Evolutionary conservation across 2,113 vertebrate species (phyloP), one percentile per base, ranked within the genome.

Genomic region (Rhea americana): DNA sequence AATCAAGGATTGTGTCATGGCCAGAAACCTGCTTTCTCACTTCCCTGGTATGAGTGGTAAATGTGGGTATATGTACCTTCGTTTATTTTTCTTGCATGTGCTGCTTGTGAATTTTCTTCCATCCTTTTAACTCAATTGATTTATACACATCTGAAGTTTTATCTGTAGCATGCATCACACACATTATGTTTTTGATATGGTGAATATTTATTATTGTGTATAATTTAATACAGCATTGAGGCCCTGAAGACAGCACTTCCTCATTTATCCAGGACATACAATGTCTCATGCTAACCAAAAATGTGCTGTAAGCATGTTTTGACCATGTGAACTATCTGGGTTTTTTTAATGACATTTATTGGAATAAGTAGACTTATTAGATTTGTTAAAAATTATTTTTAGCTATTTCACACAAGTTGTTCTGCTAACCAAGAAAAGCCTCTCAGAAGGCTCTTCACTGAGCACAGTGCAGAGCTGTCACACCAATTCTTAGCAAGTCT

Each of bases 1-100:
- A 94, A 92, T 85, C 83, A 87, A 39, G 39, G 85, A 83, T 92
- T 94, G 74, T 87, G 82, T 63, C 68, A 82, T 85, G 67, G n/a
- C 47, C 90, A 78, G 79, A 85, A 77, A 93, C 22, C 47, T 77
- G 59, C 79, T 95, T 90, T 87, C n/a, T 85, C 37, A 55, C 37
- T 91, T 71, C 37, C 8, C 19, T 71, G 50, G 12, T 74, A 35
- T 2, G n/a, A 88, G 67, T 26, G n/a, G 72, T 62, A 89, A 85
- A 66, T 55, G 25, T 59, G 21, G 11, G 7, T 81, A 43, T 55
- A 50, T 28, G 19, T 55, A 4, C 30, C 39, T 74, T 77, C 22
- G 61, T 73, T 88, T 86, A 22, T 55, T 75, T 93, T 91, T 63
- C 43, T 20, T 77, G 5, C 55, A 20, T 55, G 22, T 47, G 25